Percentiles rank a stretch among this genome's conserved stretches.
Conservation (phyloP, 1,140 invertebrate species). For the Euglossa dilemma region DNA sequence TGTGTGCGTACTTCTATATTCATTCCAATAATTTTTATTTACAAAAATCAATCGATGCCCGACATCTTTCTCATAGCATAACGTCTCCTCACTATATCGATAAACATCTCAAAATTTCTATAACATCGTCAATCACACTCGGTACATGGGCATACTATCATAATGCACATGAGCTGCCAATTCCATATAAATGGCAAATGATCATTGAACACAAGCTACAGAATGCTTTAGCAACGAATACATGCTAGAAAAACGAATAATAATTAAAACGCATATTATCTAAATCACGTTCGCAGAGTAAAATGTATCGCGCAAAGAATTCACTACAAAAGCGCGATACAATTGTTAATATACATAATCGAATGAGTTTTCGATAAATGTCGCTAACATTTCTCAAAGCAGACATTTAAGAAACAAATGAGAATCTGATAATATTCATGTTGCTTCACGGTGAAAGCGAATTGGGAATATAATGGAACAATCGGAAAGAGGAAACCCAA, state of each 20-base stretch:
- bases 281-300: constrained; percentile 22
- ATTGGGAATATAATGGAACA: background rate
- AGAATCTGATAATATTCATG: background rate
- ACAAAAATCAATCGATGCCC: constrained; percentile 25
- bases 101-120: constrained; percentile 38
- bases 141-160: constrained; percentile 13
- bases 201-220: constrained; percentile 55
- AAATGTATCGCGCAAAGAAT: constrained; percentile 7
- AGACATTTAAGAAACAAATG: background rate
- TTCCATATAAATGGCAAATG: constrained; percentile 54
- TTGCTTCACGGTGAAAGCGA: constrained; percentile 10
- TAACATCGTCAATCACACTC: constrained; percentile 38
- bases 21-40: constrained; percentile 39
- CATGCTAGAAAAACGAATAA: constrained; percentile 34
- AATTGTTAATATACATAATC: background rate
- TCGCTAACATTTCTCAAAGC: background rate
- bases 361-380: constrained; percentile 10
- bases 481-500: background rate
- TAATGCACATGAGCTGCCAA: constrained; percentile 57
- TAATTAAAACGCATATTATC: constrained; percentile 19
- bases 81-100: constrained; percentile 25
- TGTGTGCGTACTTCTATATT: constrained; percentile 26
- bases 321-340: constrained; percentile 22
- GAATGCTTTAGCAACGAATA: constrained; percentile 49
- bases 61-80: constrained; percentile 15